phyloP scores from a whole-genome alignment of 2,797 vertebrate species.

The Oryzias dopingdopingensis region DNA sequence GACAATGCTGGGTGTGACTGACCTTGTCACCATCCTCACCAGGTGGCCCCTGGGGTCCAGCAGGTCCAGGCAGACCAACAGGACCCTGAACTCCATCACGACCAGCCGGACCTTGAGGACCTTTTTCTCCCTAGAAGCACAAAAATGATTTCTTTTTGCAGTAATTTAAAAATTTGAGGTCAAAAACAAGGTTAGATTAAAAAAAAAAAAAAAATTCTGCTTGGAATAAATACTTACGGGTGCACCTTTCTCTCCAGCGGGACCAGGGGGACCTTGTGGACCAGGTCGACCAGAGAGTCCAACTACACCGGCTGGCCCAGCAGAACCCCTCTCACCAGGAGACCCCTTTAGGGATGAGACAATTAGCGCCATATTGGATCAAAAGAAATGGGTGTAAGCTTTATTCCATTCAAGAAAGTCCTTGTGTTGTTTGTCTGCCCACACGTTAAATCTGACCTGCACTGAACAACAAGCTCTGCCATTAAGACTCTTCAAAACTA shows the following conservation, averaged over 20 bases:
- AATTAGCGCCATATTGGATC: not conserved
- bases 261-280: constrained; percentile 94
- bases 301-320: constrained; percentile 91
- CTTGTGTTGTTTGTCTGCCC: not conserved
- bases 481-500: constrained; percentile 26
- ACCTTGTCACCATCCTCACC: constrained; percentile 99
- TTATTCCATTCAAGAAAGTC: not conserved
- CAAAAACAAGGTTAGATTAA: not conserved
- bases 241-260: constrained; percentile 95
- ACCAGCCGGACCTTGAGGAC: constrained; percentile 93
- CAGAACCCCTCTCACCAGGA: constrained; percentile 91
- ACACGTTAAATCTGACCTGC: constrained; percentile 1
- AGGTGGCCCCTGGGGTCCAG: constrained; percentile 93
- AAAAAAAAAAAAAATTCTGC: not conserved
- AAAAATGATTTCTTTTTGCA: constrained; percentile 9
- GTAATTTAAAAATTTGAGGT: constrained; percentile 6
- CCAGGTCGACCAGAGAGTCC: constrained; percentile 92
- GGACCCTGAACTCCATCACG: constrained; percentile 96
- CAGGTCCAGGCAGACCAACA: constrained; percentile 93
- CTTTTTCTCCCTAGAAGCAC: constrained; percentile 90
- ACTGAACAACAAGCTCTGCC: constrained; percentile 17
- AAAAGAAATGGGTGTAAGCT: not conserved
- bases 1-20: constrained; percentile 23
- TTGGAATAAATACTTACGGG: constrained; percentile 82
- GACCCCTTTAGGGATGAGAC: constrained; percentile 81